Conservation (phyloP, 2,113 vertebrate genomes). For the Oreotrochilus melanogaster region DNA sequence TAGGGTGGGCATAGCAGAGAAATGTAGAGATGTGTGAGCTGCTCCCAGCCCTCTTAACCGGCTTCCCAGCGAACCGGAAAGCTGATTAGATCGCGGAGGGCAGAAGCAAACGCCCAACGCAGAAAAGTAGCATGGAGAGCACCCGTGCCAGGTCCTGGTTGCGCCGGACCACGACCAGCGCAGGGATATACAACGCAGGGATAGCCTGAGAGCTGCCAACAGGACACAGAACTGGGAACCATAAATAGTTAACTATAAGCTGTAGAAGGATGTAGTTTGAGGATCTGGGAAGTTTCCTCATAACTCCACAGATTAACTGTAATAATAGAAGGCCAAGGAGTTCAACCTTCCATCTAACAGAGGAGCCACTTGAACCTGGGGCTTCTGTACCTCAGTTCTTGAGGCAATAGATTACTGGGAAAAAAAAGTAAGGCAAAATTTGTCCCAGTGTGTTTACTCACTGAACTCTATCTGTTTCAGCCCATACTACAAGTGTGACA, state of each 20-base stretch:
- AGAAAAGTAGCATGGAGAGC: no score
- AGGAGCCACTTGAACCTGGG: background rate
- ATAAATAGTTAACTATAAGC: background rate
- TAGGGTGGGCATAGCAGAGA: background rate
- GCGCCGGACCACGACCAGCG: no score
- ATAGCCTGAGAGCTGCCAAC: no score
- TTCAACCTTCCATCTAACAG: background rate
- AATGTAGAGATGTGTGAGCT: background rate
- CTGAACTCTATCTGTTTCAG: background rate
- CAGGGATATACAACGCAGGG: no score
- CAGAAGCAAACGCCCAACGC: background rate
- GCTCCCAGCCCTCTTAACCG: background rate
- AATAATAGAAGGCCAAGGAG: background rate
- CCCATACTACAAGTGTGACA: background rate
- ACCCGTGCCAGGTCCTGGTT: background rate
- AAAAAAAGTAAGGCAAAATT: background rate
- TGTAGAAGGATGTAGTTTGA: background rate
- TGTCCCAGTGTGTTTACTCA: background rate
- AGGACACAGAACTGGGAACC: background rate
- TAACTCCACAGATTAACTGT: background rate
- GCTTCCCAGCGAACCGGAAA: background rate
- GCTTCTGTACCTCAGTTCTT: background rate
- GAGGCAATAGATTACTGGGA: accelerated
- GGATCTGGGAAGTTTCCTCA: background rate
- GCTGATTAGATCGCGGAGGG: background rate